A percentile compares a stretch with the other conserved stretches of the same genome.
These are phyloP conservation scores for Strix uralensis DNA, from an alignment of 2,113 vertebrate species.

Conservation along the genomic window DNA sequence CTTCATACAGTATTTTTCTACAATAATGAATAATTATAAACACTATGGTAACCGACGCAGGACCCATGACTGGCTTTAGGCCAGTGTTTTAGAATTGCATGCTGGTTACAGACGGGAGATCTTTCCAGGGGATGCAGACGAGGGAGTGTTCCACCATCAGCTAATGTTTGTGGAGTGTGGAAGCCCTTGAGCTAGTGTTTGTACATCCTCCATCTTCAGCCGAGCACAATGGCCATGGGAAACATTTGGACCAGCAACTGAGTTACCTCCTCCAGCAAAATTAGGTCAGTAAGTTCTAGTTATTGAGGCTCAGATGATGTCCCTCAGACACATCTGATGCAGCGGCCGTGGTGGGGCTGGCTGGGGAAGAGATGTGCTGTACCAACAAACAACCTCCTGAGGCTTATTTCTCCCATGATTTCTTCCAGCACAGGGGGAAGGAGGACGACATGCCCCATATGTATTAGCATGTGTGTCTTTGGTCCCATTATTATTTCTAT, in stretches of 20 bases:
- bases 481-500: neutral
- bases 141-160: neutral
- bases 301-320: fast-evolving
- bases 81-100: neutral
- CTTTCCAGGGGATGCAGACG: neutral
- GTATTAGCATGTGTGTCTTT: neutral
- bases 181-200: neutral
- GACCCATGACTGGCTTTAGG: neutral
- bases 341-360: neutral
- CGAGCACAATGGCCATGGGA: neutral
- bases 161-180: neutral
- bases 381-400: neutral
- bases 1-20: neutral
- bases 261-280: neutral
- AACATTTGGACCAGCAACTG: neutral
- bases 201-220: neutral
- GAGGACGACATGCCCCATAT: fast-evolving
- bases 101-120: neutral
- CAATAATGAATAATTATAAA: neutral
- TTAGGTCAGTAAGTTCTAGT: neutral
- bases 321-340: neutral
- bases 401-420: neutral
- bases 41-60: neutral
- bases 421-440: neutral
- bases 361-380: neutral